These are phyloP conservation scores for Henricia sp. DNA, from an alignment of 53 echinoderm and acorn worm species.

Conservation along the genomic window DNA sequence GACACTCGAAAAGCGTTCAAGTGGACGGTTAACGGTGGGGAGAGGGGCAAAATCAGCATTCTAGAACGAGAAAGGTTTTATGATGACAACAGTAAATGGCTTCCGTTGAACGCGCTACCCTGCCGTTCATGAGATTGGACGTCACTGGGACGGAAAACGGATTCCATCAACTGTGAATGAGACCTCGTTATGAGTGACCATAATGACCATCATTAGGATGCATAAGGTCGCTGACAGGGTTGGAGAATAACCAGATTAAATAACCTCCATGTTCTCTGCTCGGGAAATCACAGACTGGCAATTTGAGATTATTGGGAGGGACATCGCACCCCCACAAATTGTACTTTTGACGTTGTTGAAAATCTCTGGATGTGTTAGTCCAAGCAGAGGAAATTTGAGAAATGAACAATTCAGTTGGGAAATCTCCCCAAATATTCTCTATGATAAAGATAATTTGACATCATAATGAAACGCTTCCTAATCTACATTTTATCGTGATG, in stretches of 20 bases:
- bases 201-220: background rate
- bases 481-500: too few relatives aligned
- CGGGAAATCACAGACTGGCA: too few relatives aligned
- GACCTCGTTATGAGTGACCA: background rate
- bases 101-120: background rate
- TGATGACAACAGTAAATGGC: background rate
- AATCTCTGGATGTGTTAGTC: too few relatives aligned
- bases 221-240: background rate
- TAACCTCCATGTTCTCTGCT: background rate
- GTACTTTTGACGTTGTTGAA: too few relatives aligned
- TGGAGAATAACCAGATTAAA: background rate
- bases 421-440: too few relatives aligned
- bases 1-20: background rate
- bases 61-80: background rate
- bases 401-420: too few relatives aligned
- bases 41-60: too few relatives aligned
- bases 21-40: background rate
- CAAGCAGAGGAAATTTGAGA: too few relatives aligned
- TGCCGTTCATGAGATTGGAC: conserved; percentile 9
- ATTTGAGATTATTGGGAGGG: too few relatives aligned
- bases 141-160: background rate
- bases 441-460: too few relatives aligned
- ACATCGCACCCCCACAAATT: too few relatives aligned
- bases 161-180: conserved; percentile 7
- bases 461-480: too few relatives aligned